Conservation (phyloP, 2,797 vertebrate species). For the Molossus alvarezi region DNA sequence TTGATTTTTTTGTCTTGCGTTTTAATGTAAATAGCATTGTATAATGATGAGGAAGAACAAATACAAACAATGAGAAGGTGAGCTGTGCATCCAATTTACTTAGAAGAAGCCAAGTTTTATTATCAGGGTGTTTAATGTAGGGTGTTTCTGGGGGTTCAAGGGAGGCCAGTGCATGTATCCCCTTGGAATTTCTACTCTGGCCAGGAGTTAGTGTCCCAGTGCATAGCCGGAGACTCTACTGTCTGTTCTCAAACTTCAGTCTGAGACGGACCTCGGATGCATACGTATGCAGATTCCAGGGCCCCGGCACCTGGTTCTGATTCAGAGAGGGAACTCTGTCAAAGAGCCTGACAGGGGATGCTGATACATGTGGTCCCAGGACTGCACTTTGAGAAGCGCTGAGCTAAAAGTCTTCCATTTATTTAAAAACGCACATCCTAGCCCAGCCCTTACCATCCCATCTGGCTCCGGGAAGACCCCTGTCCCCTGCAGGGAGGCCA, state of each 20-base stretch:
- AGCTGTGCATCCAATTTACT: background rate
- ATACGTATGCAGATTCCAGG: background rate
- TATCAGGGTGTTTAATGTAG: background rate
- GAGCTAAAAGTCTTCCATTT: background rate
- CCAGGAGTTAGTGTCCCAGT: background rate
- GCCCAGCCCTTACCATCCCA: background rate
- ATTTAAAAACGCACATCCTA: slow-evolving; percentile 1
- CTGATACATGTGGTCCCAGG: background rate
- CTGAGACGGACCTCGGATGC: background rate
- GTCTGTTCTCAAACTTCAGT: background rate
- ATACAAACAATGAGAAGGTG: background rate
- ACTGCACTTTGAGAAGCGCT: background rate
- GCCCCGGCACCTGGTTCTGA: background rate
- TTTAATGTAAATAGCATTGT: background rate
- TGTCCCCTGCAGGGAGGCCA: background rate
- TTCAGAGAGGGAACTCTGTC: background rate
- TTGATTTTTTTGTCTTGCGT: background rate
- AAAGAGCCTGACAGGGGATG: background rate
- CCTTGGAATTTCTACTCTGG: background rate
- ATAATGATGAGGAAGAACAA: background rate
- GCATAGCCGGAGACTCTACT: background rate
- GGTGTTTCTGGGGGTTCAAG: background rate
- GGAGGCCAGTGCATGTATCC: background rate
- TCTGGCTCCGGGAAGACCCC: background rate
- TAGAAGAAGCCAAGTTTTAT: background rate